Percentiles rank a stretch among this genome's conserved stretches.
Conservation (phyloP, 2,888 invertebrate genomes). For the Gryllus longicercus region DNA sequence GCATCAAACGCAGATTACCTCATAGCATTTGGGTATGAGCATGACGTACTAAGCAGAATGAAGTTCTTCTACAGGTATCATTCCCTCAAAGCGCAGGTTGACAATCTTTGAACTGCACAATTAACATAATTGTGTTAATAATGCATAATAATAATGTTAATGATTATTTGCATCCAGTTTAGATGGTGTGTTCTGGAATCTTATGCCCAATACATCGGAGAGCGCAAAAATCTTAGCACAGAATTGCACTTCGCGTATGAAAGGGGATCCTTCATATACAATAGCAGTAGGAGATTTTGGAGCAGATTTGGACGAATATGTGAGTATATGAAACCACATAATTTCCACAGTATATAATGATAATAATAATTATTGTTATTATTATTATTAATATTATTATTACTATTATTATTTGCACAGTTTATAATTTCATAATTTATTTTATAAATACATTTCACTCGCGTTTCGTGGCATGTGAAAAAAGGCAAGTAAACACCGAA, state of each 20-base stretch:
- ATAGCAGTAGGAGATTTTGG: conserved; percentile 43
- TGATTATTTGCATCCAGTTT: conserved; percentile 44
- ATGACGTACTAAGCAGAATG: conserved; percentile 67
- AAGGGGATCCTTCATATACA: conserved; percentile 40
- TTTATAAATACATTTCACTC: too few species aligned
- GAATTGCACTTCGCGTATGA: conserved; percentile 47
- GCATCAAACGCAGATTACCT: conserved; percentile 76
- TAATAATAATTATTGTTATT: too few species aligned
- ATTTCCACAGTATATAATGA: too few species aligned
- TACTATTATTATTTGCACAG: too few species aligned
- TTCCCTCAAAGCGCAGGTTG: background rate
- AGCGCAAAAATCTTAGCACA: conserved; percentile 48
- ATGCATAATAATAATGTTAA: background rate
- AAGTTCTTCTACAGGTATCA: conserved; percentile 71
- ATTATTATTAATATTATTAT: too few species aligned
- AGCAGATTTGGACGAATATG: conserved; percentile 32
- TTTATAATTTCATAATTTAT: too few species aligned
- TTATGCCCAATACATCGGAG: conserved; percentile 54
- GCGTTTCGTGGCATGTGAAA: too few species aligned
- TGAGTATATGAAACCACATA: conserved; percentile 3
- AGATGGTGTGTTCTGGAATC: conserved; percentile 67
- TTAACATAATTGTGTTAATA: background rate
- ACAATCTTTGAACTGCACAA: background rate
- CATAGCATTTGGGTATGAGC: conserved; percentile 73
- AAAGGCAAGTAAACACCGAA: too few species aligned